Evolutionary conservation across 2,888 invertebrate species (phyloP).

Genomic region (Thereva nobilitata): DNA sequence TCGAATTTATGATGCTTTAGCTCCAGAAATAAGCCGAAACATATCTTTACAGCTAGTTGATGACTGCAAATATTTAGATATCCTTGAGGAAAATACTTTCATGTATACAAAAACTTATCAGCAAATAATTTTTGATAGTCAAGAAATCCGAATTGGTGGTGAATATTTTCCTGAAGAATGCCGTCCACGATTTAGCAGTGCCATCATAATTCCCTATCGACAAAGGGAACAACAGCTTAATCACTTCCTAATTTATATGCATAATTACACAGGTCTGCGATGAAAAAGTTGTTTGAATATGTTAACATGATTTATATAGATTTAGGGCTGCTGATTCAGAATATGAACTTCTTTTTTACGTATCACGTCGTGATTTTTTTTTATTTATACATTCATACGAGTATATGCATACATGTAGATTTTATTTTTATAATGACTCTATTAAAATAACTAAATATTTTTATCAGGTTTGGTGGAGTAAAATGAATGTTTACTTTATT

Average conservation of each 20-base stretch:
- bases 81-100: constrained; percentile 49
- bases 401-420: too few species aligned
- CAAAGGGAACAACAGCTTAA: constrained; percentile 75
- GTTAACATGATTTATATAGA: too few species aligned
- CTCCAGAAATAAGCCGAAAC: constrained; percentile 58
- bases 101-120: constrained; percentile 42
- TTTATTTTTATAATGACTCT: too few species aligned
- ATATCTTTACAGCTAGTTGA: constrained; percentile 54
- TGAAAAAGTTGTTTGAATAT: too few species aligned
- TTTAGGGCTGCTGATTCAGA: too few species aligned
- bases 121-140: constrained; percentile 38
- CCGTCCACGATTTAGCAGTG: constrained; percentile 65
- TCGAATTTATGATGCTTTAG: constrained; percentile 58
- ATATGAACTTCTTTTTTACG: too few species aligned
- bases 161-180: constrained; percentile 56
- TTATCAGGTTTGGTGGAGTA: too few species aligned
- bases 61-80: constrained; percentile 54
- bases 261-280: too few species aligned
- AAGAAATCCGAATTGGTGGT: constrained; percentile 49
- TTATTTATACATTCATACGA: too few species aligned
- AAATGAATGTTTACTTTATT: too few species aligned
- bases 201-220: constrained; percentile 81
- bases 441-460: too few species aligned
- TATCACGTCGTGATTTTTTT: too few species aligned
- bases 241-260: constrained; percentile 82